Evolutionary conservation across 2,113 vertebrate genomes (phyloP), one percentile per base, ranked within the genome.

Genomic region (Dascyllus trimaculatus): DNA sequence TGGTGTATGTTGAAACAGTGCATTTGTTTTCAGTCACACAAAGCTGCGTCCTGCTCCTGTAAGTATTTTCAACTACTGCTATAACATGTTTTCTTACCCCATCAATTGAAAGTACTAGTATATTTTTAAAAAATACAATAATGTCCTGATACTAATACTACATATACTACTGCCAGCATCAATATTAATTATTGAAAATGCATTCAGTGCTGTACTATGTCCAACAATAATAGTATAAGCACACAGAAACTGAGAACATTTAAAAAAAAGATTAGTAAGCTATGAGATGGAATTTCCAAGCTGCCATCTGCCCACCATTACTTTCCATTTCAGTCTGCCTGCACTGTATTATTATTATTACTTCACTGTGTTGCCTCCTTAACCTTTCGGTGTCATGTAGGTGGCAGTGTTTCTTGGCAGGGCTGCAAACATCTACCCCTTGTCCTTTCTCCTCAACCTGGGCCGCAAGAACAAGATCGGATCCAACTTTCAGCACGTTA

Each of bases 401-500:
- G 46, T 99, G 76, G 98, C 98, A 1, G 96, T 99, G 82, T 98
- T 99, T 93, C 78, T 99, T 70, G 98, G 98, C 82, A 96, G 98
- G 94, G 97, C 97, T 9, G 96, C 96, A 45, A 99, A 99, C 93
- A 99, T 99, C 91, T 99, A 99, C 80, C 98, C 98, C 2, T 92
- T 99, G 69, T 99, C 98, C 51, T 96, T 99, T 85, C 93, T 99
- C 89, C 94, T 99, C 84, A 99, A 99, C 94, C 71, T 99, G 88
- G 97, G 97, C 40, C 96, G 98, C 80, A 96, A 95, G 91, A 97
- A 97, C 92, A 98, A 97, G 93, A 99, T 99, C 1, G 90, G 96
- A 72, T 95, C 93, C 5, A 98, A 98, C 88, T 95, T 98, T 80
- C 98, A 99, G 85, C 97, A 99, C 18, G 97, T 99, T 93, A 99